A percentile compares a stretch with the other conserved stretches of the same genome.
Evolutionary conservation across 2,797 vertebrate genomes (phyloP).

Genomic region (Luscinia luscinia): DNA sequence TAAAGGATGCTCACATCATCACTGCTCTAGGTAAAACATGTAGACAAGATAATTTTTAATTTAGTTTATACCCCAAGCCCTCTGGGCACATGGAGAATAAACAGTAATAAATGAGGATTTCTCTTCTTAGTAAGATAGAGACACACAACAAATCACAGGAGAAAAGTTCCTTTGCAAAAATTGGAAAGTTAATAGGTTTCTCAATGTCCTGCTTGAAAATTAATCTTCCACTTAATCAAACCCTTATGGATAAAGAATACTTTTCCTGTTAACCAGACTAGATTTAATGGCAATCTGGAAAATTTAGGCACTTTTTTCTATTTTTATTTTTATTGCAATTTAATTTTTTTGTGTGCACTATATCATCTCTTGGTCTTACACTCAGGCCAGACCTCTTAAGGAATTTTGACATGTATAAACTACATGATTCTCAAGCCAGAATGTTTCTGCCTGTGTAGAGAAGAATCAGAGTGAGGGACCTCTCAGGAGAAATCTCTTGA

Average conservation of each 20-base stretch:
- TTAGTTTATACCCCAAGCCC: background rate
- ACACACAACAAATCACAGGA: background rate
- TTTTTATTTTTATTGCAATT: background rate
- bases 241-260: background rate
- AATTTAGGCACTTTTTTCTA: accelerated
- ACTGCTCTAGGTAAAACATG: background rate
- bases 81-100: background rate
- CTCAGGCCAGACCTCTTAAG: background rate
- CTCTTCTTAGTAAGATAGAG: background rate
- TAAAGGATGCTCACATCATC: background rate
- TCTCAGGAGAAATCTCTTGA: background rate
- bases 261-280: background rate
- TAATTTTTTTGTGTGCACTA: background rate
- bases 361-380: background rate
- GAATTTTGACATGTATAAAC: background rate
- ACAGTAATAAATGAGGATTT: background rate
- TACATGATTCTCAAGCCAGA: background rate
- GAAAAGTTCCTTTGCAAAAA: background rate
- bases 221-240: constrained; percentile 6
- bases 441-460: background rate
- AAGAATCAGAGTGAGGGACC: background rate
- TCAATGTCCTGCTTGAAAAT: background rate
- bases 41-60: background rate
- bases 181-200: background rate
- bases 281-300: background rate